Percentiles rank a stretch among this genome's conserved stretches.
phyloP scores from a whole-genome alignment of 2,797 vertebrate species.

The Melopsittacus undulatus region DNA sequence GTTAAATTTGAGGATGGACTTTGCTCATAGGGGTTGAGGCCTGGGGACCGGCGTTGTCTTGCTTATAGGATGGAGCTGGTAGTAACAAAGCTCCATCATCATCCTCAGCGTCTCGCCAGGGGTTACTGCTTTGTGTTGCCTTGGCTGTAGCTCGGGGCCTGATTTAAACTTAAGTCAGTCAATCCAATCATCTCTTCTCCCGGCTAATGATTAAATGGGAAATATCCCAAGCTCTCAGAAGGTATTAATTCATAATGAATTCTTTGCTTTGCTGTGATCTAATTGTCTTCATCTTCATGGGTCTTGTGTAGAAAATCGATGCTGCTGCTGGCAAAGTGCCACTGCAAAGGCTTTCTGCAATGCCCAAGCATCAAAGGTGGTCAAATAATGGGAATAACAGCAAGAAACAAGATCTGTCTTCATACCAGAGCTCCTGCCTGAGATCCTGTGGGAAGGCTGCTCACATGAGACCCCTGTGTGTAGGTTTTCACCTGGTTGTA shows the following conservation, averaged over 20 bases:
- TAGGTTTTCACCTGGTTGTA: accelerated
- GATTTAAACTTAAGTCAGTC: not conserved
- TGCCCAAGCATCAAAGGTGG: not conserved
- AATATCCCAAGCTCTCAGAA: not conserved
- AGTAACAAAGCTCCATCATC: not conserved
- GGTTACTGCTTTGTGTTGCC: not conserved
- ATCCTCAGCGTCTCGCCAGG: not conserved
- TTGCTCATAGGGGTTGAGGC: not conserved
- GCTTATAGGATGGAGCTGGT: not conserved
- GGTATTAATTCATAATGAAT: constrained; percentile 15
- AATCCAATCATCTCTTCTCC: not conserved
- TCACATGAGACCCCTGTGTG: accelerated
- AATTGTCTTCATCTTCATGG: not conserved
- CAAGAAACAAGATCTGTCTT: not conserved
- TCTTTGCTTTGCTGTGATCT: constrained; percentile 11
- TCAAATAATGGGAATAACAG: not conserved
- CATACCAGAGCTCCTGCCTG: not conserved
- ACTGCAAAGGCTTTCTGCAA: not conserved
- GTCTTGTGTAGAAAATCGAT: not conserved
- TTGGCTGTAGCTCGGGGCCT: not conserved
- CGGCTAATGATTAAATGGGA: not conserved
- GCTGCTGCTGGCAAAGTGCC: not conserved
- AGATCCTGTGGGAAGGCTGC: accelerated
- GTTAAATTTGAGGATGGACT: constrained; percentile 20
- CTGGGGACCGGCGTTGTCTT: not conserved